Conservation (phyloP, 2,888 invertebrate genomes). For the Choristoneura rosaceana region DNA sequence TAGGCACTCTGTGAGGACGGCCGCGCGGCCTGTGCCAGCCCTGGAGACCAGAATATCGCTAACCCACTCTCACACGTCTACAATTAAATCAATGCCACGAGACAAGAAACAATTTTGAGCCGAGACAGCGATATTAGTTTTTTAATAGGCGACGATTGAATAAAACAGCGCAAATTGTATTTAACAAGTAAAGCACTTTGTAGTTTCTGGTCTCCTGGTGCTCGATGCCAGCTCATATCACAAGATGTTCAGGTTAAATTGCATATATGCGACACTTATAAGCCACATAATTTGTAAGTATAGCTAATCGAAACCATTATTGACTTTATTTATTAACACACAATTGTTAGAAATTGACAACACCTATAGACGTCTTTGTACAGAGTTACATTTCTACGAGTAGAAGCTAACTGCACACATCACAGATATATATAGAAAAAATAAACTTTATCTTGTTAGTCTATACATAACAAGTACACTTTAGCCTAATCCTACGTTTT, state of each 20-base stretch:
- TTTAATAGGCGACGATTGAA: background rate
- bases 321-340: constrained; percentile 51
- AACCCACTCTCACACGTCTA: background rate
- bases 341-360: constrained; percentile 76
- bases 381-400: constrained; percentile 65
- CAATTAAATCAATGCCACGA: background rate
- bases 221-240: constrained; percentile 57
- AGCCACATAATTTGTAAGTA: constrained; percentile 69
- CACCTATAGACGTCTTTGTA: constrained; percentile 74
- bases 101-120: background rate
- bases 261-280: constrained; percentile 68
- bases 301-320: constrained; percentile 56
- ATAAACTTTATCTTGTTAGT: constrained; percentile 68
- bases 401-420: constrained; percentile 69
- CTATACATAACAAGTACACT: constrained; percentile 77
- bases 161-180: background rate
- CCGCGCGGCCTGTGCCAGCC: constrained; percentile 66
- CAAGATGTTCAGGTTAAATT: constrained; percentile 60
- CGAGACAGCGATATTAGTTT: background rate
- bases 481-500: constrained; percentile 62
- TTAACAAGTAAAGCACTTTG: background rate
- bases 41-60: constrained; percentile 53
- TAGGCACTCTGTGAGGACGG: constrained; percentile 76
- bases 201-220: constrained; percentile 54
- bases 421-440: constrained; percentile 78